phyloP scores from a whole-genome alignment of 1,140 invertebrate genomes.

The Euglossa dilemma region DNA sequence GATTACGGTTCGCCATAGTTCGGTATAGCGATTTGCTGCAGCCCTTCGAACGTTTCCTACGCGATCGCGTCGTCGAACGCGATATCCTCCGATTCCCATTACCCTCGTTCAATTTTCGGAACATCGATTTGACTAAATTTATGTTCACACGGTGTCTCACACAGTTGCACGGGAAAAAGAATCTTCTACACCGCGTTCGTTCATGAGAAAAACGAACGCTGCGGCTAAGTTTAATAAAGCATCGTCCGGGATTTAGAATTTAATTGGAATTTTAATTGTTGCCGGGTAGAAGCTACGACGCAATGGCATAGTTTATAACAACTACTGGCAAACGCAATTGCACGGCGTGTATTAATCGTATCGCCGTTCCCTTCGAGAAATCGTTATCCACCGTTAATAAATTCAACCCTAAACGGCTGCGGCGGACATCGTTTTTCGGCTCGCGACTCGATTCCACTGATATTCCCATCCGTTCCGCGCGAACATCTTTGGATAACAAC shows the following conservation, averaged over 20 bases:
- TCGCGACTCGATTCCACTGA: background rate
- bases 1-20: too few relatives aligned
- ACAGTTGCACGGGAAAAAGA: background rate
- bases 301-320: background rate
- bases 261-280: constrained; percentile 16
- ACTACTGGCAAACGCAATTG: background rate
- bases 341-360: constrained; percentile 12
- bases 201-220: background rate
- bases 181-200: background rate
- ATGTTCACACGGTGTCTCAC: background rate
- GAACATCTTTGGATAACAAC: background rate
- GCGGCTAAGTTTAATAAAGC: background rate
- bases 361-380: background rate
- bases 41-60: background rate
- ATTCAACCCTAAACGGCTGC: background rate
- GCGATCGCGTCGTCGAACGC: background rate
- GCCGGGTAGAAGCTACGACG: background rate
- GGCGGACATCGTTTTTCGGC: too few relatives aligned
- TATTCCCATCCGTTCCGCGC: background rate
- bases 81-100: background rate
- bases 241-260: background rate
- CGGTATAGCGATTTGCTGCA: background rate
- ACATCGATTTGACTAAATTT: too few relatives aligned
- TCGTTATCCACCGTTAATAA: background rate
- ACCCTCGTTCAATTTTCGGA: background rate